Base-by-base conservation (phyloP, 1,140 invertebrate species). In the Adelges cooleyi region DNA sequence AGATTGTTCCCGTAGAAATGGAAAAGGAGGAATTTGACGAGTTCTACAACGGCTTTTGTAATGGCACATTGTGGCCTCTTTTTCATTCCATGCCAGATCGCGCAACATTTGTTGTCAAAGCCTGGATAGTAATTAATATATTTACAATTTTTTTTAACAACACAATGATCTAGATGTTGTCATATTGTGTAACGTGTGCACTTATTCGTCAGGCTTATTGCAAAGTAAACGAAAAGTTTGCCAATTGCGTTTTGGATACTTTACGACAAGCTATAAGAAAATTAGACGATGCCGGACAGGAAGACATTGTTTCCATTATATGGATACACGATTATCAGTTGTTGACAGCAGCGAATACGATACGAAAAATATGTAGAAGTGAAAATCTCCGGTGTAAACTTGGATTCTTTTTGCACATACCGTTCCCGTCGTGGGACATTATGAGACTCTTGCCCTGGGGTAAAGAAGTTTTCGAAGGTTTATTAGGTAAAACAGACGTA, bases 271-370 rank as follows among this genome's bases (percentile, higher is more conserved):
- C n/a, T 89, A 0, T 72, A 92, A 22, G 77, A 80, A 52, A 78
- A 80, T n/a, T 74, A 72, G 17, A 80, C 81, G 11, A 67, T 72
- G 40, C 71, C 72, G 29, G 69, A 68, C 3, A 77, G 81, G 53
- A 77, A 75, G 68, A 78, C 77, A 80, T 76, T 69, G 77, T 77
- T 4, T 89, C 90, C 0, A 79, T 94, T 17, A 82, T 93, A 0
- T 93, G 90, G 91, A 82, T 94, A 15, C 90, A 93, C 70, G 91
- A 94, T 74, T 93, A 94, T 74, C 91, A 93, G 72, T 77, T 93
- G 5, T 92, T 92, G 89, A 74, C 91, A 67, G 86, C 87, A 3
- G 86, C 90, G 17, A 92, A 89, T 74, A 89, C 85, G 82, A 86
- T 93, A 40, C 79, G 90, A 66, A 65, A 65, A 27, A 59, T 69